phyloP scores from a whole-genome alignment of 2,888 invertebrate genomes.

The Nomada hirtipes region DNA sequence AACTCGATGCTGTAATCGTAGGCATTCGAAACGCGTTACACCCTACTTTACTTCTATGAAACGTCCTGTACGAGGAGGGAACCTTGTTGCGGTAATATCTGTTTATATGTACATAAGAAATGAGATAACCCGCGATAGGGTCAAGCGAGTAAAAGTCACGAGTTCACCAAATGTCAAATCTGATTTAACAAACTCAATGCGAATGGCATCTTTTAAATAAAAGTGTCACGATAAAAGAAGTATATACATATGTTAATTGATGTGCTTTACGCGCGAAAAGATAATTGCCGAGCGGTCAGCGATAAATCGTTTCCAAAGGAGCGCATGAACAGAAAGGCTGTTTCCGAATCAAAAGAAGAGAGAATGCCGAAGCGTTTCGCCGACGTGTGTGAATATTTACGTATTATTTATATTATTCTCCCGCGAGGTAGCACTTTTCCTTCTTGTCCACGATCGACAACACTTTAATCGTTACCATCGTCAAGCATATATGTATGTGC shows the following conservation, averaged over 20 bases:
- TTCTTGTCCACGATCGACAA: conserved; percentile 35
- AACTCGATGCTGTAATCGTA: background rate
- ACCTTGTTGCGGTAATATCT: conserved; percentile 77
- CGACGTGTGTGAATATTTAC: conserved; percentile 17
- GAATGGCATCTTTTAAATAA: conserved; percentile 61
- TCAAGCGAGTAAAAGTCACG: conserved; percentile 75
- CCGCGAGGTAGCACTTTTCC: conserved; percentile 21
- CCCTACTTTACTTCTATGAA: conserved; percentile 40
- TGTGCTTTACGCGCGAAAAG: conserved; percentile 52
- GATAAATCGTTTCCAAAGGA: conserved; percentile 44
- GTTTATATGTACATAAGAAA: conserved; percentile 79
- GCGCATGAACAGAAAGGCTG: conserved; percentile 38
- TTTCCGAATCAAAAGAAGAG: conserved; percentile 46
- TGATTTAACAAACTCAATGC: conserved; percentile 68
- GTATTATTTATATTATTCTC: conserved; percentile 41
- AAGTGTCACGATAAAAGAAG: conserved; percentile 68
- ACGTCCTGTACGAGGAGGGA: conserved; percentile 65
- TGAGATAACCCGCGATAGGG: conserved; percentile 72
- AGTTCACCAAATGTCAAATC: conserved; percentile 76
- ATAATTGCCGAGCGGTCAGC: conserved; percentile 43
- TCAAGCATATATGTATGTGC: conserved; percentile 7
- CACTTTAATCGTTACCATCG: conserved; percentile 50
- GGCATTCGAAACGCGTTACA: background rate
- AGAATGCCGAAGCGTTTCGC: background rate
- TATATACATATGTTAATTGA: conserved; percentile 52